Conservation (phyloP, 2,113 vertebrate genomes). For the Puntigrus tetrazona region DNA sequence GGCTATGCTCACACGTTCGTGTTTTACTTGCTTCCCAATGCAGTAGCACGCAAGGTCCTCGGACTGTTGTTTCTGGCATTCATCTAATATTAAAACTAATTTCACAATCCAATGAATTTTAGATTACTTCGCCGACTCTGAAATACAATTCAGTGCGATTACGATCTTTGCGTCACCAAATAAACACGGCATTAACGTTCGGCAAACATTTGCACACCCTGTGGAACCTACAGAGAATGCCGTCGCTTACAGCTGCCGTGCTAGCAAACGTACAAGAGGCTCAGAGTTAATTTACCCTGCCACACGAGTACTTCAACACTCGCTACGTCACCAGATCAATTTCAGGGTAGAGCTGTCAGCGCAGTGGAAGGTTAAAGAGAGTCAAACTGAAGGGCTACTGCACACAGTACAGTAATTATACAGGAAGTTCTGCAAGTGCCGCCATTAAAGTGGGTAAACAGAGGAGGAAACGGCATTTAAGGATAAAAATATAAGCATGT, state of each 20-base stretch:
- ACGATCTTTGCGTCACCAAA: slow-evolving; percentile 1
- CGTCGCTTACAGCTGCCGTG: background rate
- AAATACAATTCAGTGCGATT: background rate
- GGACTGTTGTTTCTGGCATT: background rate
- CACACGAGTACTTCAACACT: background rate
- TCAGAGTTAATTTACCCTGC: background rate
- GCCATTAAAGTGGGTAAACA: background rate
- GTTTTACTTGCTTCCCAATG: background rate
- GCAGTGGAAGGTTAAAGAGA: background rate
- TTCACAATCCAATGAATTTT: slow-evolving; percentile 8
- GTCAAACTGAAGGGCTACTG: background rate
- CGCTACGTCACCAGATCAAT: background rate
- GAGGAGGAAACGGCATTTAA: background rate
- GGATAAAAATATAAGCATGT: background rate
- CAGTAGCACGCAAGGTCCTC: background rate
- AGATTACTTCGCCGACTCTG: slow-evolving; percentile 6
- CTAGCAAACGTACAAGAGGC: background rate
- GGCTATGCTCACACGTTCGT: background rate
- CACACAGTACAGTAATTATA: slow-evolving; percentile 6
- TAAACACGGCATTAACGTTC: background rate
- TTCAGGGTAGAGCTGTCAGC: background rate
- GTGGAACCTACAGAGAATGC: background rate
- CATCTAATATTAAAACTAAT: slow-evolving; percentile 22
- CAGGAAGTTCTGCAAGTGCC: background rate
- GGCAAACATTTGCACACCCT: background rate